A percentile compares a stretch with the other conserved stretches of the same genome.
Conservation (phyloP, 2,888 invertebrate genomes). For the Pyrgus malvae region DNA sequence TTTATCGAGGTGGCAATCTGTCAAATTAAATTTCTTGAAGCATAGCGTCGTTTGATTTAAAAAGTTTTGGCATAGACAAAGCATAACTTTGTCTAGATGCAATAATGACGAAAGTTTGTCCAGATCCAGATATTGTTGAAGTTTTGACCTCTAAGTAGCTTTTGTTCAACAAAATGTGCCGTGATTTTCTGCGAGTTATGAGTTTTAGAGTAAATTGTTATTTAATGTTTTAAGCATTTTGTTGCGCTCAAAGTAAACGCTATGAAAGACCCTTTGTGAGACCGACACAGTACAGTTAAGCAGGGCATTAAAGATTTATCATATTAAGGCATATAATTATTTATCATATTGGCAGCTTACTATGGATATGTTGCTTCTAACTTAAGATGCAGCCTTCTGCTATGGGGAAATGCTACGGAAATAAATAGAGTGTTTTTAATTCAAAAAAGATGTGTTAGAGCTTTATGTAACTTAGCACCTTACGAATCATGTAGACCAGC, state of each 20-base stretch:
- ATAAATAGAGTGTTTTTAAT: too few species aligned
- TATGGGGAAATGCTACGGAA: too few species aligned
- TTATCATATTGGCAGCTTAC: too few species aligned
- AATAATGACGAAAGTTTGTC: constrained; percentile 7
- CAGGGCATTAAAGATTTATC: too few species aligned
- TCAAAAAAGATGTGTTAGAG: too few species aligned
- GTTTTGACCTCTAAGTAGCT: neutral
- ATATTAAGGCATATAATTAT: too few species aligned
- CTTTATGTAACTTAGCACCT: too few species aligned
- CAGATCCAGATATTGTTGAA: neutral
- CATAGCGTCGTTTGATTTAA: constrained; percentile 7
- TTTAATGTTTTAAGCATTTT: neutral
- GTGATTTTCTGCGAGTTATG: neutral
- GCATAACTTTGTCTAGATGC: neutral
- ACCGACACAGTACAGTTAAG: too few species aligned
- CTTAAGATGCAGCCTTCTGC: too few species aligned
- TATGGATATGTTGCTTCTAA: too few species aligned
- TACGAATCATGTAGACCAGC: too few species aligned
- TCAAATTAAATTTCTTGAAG: constrained; percentile 17
- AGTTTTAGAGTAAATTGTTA: neutral
- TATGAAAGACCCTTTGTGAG: too few species aligned
- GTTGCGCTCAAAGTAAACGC: neutral
- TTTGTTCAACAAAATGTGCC: constrained; percentile 2
- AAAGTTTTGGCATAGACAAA: constrained; percentile 9
- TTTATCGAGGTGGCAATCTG: constrained; percentile 20